These are phyloP conservation scores for Epinephelus malabaricus DNA, from an alignment of 2,797 vertebrate species.

Conservation along the genomic window DNA sequence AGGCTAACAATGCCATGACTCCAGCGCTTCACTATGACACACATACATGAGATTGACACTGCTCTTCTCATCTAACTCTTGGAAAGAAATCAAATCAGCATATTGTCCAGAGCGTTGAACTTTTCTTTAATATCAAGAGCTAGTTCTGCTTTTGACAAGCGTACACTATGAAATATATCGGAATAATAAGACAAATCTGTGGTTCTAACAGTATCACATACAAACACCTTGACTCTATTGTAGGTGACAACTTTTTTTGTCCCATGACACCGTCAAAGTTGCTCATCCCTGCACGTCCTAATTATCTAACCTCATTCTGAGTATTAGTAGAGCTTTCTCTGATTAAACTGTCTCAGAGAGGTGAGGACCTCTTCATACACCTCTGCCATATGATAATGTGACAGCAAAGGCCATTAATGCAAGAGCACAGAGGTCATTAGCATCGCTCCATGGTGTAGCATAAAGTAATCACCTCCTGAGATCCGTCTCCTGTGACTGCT, in stretches of 20 bases:
- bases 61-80: neutral
- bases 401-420: constrained; percentile 88
- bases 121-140: neutral
- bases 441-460: constrained; percentile 86
- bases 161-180: neutral
- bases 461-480: constrained; percentile 87
- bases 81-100: too few species aligned
- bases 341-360: constrained; percentile 77
- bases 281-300: constrained; percentile 41
- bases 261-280: constrained; percentile 32
- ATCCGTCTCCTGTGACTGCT: constrained; percentile 80
- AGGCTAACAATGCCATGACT: neutral
- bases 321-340: constrained; percentile 62
- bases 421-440: constrained; percentile 89
- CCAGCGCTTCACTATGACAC: neutral
- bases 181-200: neutral
- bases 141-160: neutral
- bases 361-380: constrained; percentile 78
- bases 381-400: constrained; percentile 82
- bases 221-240: constrained; percentile 21
- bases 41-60: neutral
- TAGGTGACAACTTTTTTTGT: constrained; percentile 35
- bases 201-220: neutral
- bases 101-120: neutral
- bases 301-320: constrained; percentile 61